These are phyloP conservation scores for Cavia aperea DNA, from an alignment of 2,113 vertebrate species.

Conservation along the genomic window DNA sequence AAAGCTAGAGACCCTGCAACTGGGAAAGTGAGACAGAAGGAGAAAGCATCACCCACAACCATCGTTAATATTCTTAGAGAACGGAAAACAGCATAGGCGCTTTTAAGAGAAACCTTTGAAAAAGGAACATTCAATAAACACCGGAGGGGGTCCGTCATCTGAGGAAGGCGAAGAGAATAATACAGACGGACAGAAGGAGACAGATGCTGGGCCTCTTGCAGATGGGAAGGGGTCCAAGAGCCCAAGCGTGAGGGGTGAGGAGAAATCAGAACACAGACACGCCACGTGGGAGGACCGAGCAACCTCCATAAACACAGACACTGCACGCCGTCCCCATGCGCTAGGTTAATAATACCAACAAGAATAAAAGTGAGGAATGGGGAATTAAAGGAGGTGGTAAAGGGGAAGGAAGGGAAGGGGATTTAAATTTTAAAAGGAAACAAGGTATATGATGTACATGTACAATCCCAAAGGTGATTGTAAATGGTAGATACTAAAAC, in stretches of 20 bases:
- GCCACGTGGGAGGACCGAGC: not conserved
- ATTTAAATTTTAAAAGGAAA: not conserved
- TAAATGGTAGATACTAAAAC: not conserved
- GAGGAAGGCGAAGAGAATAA: not conserved
- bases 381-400: not conserved
- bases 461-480: not conserved
- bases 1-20: not conserved
- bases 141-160: not conserved
- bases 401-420: not conserved
- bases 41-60: not conserved
- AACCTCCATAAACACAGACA: not conserved
- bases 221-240: not conserved
- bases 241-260: not conserved
- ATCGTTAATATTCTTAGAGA: not conserved
- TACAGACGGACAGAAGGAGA: not conserved
- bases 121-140: not conserved
- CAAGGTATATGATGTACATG: not conserved
- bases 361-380: not conserved
- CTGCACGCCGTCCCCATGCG: not conserved
- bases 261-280: not conserved
- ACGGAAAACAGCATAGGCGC: not conserved
- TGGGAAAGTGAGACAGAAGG: not conserved
- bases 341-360: not conserved
- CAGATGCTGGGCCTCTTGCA: not conserved
- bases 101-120: not conserved